Evolutionary conservation across 2,797 vertebrate genomes (phyloP).

Genomic region (Nothura maculosa): DNA sequence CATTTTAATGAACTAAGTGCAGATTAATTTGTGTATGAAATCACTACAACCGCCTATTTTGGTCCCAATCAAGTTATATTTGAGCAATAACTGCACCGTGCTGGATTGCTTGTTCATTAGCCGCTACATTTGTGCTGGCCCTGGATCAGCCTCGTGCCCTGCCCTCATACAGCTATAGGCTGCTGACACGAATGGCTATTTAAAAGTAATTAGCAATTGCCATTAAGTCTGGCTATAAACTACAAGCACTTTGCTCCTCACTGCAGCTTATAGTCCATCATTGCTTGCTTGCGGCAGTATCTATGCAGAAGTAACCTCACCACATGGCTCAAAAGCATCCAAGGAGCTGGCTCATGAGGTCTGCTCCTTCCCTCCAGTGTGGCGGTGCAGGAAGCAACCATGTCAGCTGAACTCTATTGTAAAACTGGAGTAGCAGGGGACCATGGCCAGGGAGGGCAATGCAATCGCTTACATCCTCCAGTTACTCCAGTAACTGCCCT

Average conservation of each 20-base stretch:
- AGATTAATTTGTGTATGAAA: slow-evolving; percentile 67
- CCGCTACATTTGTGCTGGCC: slow-evolving; percentile 26
- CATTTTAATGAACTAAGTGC: slow-evolving; percentile 77
- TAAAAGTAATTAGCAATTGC: slow-evolving; percentile 59
- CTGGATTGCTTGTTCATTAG: slow-evolving; percentile 32
- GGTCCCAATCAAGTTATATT: slow-evolving; percentile 61
- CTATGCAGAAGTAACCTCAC: not conserved
- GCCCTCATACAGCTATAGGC: not conserved
- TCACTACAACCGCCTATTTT: slow-evolving; percentile 55
- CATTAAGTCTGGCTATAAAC: slow-evolving; percentile 52
- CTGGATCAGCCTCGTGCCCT: not conserved
- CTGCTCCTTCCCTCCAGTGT: not conserved
- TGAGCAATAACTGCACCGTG: slow-evolving; percentile 32
- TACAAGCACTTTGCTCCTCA: not conserved
- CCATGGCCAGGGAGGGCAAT: not conserved
- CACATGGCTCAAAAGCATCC: not conserved
- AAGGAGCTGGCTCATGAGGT: not conserved
- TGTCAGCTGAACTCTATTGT: not conserved
- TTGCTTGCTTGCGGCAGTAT: slow-evolving; percentile 13
- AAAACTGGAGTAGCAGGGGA: not conserved
- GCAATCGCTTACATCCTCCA: not conserved
- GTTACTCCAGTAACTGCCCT: not conserved
- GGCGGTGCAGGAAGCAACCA: not conserved
- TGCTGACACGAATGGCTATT: slow-evolving; percentile 9
- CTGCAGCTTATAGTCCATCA: slow-evolving; percentile 32